A percentile compares a stretch with the other conserved stretches of the same genome.
Conservation (phyloP, 2,113 vertebrate genomes). For the Salminus brasiliensis region DNA sequence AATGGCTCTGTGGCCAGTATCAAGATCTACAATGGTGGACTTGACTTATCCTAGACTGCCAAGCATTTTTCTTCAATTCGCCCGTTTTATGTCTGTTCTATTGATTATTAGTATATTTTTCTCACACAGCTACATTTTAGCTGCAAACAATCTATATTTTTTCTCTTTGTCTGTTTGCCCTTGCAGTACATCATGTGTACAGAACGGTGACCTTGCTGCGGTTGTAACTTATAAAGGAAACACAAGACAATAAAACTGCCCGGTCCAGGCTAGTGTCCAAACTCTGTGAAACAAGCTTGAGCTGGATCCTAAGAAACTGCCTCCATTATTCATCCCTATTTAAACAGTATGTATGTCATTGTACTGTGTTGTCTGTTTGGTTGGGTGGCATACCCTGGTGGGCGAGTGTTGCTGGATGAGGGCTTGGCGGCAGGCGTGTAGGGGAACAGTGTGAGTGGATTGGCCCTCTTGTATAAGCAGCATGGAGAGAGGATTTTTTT, state of each 20-base stretch:
- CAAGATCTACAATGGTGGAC: neutral
- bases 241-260: conserved; percentile 31
- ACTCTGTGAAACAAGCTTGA: neutral
- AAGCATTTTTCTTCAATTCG: neutral
- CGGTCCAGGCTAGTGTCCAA: conserved; percentile 23
- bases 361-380: conserved; percentile 19
- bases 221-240: conserved; percentile 39
- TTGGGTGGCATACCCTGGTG: conserved; percentile 32
- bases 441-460: conserved; percentile 71
- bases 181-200: neutral
- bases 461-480: conserved; percentile 80
- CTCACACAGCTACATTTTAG: neutral
- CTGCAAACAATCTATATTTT: neutral
- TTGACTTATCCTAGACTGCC: neutral
- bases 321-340: neutral
- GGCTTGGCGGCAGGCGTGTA: conserved; percentile 76
- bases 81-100: neutral
- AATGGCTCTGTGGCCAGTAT: no score
- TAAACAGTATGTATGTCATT: conserved; percentile 25
- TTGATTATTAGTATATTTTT: neutral
- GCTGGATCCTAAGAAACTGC: conserved; percentile 8
- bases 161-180: neutral
- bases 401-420: conserved; percentile 73
- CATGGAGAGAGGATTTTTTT: conserved; percentile 61
- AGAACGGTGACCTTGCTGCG: conserved; percentile 22